Evolutionary conservation across 2,888 invertebrate species (phyloP), one percentile per base, ranked within the genome.

Genomic region (Drosophila anomelani): DNA sequence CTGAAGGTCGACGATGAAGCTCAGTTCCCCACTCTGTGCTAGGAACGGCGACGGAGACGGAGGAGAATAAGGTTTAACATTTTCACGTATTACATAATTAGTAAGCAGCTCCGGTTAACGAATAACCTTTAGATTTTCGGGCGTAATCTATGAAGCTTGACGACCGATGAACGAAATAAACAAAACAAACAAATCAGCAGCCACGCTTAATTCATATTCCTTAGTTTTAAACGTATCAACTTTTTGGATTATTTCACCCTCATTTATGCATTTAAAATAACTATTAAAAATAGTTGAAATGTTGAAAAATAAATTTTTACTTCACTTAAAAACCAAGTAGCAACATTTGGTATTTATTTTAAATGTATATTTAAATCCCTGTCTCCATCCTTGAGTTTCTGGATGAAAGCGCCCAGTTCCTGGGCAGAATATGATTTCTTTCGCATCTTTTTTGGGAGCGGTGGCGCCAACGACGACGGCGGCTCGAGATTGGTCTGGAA

Each of bases 1-100:
- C 97, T 98, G 23, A 97, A 98, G 93, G 97, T 98, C 80, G 98
- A 98, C 92, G 98, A 98, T 93, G 98, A 97, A 94, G 96, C 96
- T 93, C 98, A 98, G 93, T 98, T 98, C 94, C 98, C 98, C 86
- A 97, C 97, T 92, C 95, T 98, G 92, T 96, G 97, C 93, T 97
- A 96, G 94, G 46, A 32, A 34, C 29, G n/a, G 43, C 9, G 23
- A 4, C 44, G 44, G 32, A 36, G 36, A 29, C 47, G n/a, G 20
- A 36, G 38, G 17, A 23, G 57, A 68, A 43, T 70, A 51, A 73
- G 54, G 32, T 59, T 59, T 44, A 68, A 73, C 38, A 60, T 61
- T 70, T 61, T 54, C 58, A 54, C 62, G 70, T 70, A 78, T 76
- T 60, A 55, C 58, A 41, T 41, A 69, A 64, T 39, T 49, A 61